Evolutionary conservation across 1,140 invertebrate genomes (phyloP).

Genomic region (Chlorops oryzae): DNA sequence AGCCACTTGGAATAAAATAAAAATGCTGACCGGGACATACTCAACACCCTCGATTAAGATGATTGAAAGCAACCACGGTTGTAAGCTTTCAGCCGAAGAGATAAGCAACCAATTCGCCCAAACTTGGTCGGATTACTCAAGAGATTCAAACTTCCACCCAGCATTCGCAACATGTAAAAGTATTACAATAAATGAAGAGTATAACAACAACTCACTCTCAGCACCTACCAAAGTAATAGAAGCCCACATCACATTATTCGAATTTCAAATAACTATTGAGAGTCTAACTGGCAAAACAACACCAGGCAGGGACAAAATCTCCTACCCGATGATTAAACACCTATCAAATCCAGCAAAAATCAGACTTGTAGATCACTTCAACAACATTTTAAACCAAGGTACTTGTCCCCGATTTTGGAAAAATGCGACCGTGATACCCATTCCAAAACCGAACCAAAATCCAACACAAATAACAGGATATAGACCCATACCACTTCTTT

Average conservation of each 20-base stretch:
- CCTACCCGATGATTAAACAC: too few relatives aligned
- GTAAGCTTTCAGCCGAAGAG: too few relatives aligned
- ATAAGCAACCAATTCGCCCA: neutral
- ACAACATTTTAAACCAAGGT: neutral
- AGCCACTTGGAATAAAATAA: neutral
- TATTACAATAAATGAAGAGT: neutral
- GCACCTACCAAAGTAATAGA: neutral
- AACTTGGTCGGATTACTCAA: neutral
- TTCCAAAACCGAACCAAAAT: slow-evolving; percentile 1
- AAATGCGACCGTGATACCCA: slow-evolving; percentile 3
- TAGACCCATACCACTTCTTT: slow-evolving; percentile 3
- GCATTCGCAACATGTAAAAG: neutral
- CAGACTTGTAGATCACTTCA: neutral
- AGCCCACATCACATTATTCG: neutral
- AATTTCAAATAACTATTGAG: neutral
- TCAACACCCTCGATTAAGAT: neutral
- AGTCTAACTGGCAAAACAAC: neutral
- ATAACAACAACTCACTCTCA: neutral
- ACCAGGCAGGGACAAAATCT: neutral
- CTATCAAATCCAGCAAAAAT: neutral
- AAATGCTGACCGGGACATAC: neutral
- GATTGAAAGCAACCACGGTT: too few relatives aligned
- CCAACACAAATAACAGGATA: neutral
- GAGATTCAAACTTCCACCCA: neutral
- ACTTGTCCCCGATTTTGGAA: slow-evolving; percentile 3